Conservation (phyloP, 2,888 invertebrate species). For the Macroteleia sp. region DNA sequence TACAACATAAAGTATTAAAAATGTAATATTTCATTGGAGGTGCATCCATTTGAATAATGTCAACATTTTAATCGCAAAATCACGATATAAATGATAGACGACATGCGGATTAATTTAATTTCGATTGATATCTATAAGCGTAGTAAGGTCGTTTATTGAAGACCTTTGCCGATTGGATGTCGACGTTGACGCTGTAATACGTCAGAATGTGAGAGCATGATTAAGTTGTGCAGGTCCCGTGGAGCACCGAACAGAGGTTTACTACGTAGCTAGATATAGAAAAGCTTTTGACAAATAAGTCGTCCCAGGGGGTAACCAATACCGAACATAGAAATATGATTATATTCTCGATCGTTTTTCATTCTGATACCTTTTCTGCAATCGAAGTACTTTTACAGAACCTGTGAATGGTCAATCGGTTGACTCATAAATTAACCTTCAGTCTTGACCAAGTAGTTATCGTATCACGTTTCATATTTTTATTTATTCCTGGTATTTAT, state of each 20-base stretch:
- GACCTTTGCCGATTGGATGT: conserved; percentile 52
- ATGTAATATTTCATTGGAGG: neutral
- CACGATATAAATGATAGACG: conserved; percentile 37
- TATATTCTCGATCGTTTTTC: conserved; percentile 63
- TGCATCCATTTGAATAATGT: conserved; percentile 24
- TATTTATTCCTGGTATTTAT: conserved; percentile 4
- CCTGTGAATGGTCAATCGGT: conserved; percentile 43
- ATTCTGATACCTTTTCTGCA: conserved; percentile 55
- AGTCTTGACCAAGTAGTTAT: conserved; percentile 38
- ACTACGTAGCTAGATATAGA: conserved; percentile 56
- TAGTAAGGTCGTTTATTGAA: conserved; percentile 44
- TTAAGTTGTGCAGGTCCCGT: conserved; percentile 68
- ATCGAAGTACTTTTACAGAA: conserved; percentile 39
- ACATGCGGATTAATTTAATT: conserved; percentile 43
- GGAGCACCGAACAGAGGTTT: conserved; percentile 54
- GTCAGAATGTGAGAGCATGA: conserved; percentile 77
- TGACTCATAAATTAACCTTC: conserved; percentile 51
- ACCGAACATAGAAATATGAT: conserved; percentile 56
- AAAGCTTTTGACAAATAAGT: conserved; percentile 73
- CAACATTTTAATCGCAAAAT: conserved; percentile 34
- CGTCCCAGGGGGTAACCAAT: conserved; percentile 67
- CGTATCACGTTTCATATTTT: conserved; percentile 28
- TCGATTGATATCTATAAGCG: conserved; percentile 32
- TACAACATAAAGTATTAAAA: neutral
- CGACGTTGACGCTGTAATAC: conserved; percentile 71